Base-by-base conservation (phyloP, 1,140 invertebrate genomes). In the Zaprionus ghesquierei region DNA sequence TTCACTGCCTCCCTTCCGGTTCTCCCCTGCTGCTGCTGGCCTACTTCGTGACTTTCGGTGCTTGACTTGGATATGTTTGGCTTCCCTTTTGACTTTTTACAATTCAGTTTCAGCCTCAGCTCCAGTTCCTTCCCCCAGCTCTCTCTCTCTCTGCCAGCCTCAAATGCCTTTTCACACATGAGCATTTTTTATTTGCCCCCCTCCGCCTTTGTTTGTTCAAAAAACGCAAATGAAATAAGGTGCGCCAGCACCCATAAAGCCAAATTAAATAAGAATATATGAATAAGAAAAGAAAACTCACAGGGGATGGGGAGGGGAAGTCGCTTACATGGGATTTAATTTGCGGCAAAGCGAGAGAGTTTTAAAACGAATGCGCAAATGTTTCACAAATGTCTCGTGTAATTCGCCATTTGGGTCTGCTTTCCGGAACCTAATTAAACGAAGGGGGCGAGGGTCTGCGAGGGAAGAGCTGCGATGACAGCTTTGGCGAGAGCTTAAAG, bases 191-290 rank as follows among this genome's bases (percentile, higher is more conserved):
- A 51, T 38, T 50, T 35, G n/a, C 54, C 25, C 20, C 10, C 15
- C 25, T 84, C 66, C 80, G 54, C 73, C 65, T 77, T 61, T 75
- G 71, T 75, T 77, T 77, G 75, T 23, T 65, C 33, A 38, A 61
- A 70, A 38, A 46, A 46, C 18, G 41, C 15, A 46, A 74, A 75
- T 77, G 81, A 71, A 82, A 87, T 76, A 87, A 77, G 84, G 84
- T 89, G 84, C 79, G 84, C 69, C 84, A 31, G 77, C 62, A 70
- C 61, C 84, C 80, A 89, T 89, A 89, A 89, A 89, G 77, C 56
- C 66, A 84, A 89, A 89, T 89, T 89, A 89, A 89, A 89, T 89
- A 89, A 76, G 41, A 82, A 65, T 55, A 54, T 44, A 60, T 51
- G 61, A 62, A 62, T 31, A 38, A 35, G 22, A 51, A 54, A 58